phyloP scores from a whole-genome alignment of 1,140 invertebrate species.

The Drosophila melanica region DNA sequence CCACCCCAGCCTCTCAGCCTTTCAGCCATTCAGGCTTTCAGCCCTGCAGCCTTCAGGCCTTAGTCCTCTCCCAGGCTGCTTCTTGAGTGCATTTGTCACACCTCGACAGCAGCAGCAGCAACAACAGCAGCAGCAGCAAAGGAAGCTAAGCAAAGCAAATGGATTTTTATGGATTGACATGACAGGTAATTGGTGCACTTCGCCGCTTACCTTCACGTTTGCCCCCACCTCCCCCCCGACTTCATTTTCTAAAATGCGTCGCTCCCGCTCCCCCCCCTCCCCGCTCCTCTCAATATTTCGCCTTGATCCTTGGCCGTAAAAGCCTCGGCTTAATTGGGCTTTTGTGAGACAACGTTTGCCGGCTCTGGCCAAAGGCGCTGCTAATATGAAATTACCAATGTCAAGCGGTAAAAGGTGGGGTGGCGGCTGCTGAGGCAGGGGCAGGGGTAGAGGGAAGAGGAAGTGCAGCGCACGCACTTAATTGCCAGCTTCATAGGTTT shows the following conservation, averaged over 20 bases:
- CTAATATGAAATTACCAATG: constrained; percentile 70
- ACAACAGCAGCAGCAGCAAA: constrained; percentile 6
- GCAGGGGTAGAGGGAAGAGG: neutral
- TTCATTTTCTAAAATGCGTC: constrained; percentile 41
- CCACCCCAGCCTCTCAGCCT: too few species aligned
- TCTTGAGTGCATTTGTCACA: constrained; percentile 79
- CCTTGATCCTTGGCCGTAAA: constrained; percentile 42
- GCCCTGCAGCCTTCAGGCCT: constrained; percentile 2
- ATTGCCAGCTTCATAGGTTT: constrained; percentile 52
- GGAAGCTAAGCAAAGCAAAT: constrained; percentile 60
- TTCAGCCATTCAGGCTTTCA: too few species aligned
- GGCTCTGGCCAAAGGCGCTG: constrained; percentile 65
- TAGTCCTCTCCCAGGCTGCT: constrained; percentile 27
- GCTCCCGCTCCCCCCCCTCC: neutral
- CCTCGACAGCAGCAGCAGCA: constrained; percentile 48
- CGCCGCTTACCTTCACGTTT: constrained; percentile 28
- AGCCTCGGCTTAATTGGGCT: constrained; percentile 67
- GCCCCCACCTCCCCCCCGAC: neutral
- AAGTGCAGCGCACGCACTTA: constrained; percentile 50
- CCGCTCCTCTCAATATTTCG: neutral
- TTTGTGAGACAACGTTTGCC: constrained; percentile 51
- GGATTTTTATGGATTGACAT: constrained; percentile 82
- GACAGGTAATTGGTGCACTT: constrained; percentile 77
- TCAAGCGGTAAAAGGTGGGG: constrained; percentile 28
- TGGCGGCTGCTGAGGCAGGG: neutral